phyloP scores from a whole-genome alignment of 2,113 vertebrate genomes.

The Pelvicachromis taeniatus region DNA sequence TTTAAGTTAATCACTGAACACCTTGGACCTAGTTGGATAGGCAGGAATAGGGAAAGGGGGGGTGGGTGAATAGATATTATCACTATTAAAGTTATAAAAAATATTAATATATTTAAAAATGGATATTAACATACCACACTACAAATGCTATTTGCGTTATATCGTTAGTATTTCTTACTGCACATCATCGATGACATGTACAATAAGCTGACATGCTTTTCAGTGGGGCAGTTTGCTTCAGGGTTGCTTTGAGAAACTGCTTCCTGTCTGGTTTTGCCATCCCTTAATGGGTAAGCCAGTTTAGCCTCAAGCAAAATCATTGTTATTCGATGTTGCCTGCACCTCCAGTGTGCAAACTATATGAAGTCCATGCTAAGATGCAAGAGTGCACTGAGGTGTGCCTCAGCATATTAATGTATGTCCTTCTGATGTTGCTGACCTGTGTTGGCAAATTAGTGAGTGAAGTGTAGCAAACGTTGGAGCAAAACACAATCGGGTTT shows the following conservation, averaged over 20 bases:
- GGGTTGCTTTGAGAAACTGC: neutral
- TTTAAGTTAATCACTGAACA: neutral
- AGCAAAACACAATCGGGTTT: neutral
- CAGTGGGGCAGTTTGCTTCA: neutral
- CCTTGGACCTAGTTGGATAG: neutral
- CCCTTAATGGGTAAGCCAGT: constrained; percentile 3
- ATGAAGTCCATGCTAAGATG: neutral
- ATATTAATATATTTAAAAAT: neutral
- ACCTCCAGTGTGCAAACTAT: neutral
- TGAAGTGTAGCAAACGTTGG: neutral
- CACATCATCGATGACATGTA: neutral
- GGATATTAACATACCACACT: neutral
- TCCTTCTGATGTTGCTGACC: neutral
- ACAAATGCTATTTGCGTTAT: neutral
- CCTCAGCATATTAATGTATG: neutral
- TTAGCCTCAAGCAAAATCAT: constrained; percentile 6
- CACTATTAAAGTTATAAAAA: neutral
- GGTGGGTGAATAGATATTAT: neutral
- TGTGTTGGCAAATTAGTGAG: neutral
- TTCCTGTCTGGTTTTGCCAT: neutral
- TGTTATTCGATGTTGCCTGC: constrained; percentile 8
- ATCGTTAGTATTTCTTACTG: neutral
- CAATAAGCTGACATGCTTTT: constrained; percentile 10
- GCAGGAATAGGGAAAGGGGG: neutral
- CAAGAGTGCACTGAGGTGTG: neutral